Conservation (phyloP, 2,113 vertebrate genomes). For the Anoura caudifer region DNA sequence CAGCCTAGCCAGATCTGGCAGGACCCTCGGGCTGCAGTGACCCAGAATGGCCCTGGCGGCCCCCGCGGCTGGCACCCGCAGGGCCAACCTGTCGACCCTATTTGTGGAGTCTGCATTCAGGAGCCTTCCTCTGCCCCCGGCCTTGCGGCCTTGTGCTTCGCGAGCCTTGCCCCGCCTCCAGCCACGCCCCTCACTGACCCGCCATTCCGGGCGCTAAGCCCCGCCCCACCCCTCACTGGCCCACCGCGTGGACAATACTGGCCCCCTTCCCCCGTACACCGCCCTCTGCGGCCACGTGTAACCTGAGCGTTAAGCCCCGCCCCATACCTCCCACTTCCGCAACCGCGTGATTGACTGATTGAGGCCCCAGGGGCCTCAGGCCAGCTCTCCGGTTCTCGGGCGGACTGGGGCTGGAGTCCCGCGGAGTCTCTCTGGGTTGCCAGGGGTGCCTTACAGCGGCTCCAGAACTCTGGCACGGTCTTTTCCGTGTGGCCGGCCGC, state of each 20-base stretch:
- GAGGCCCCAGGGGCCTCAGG: neutral
- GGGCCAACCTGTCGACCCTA: fast-evolving
- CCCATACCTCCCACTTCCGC: neutral
- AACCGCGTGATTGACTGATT: neutral
- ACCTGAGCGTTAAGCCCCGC: too few species aligned
- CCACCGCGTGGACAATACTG: neutral
- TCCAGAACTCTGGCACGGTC: neutral
- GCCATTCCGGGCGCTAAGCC: neutral
- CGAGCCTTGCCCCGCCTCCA: neutral
- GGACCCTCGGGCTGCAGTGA: neutral
- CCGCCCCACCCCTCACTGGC: neutral
- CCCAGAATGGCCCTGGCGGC: neutral
- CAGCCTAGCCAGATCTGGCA: neutral
- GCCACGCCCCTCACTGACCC: neutral
- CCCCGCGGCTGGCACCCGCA: fast-evolving
- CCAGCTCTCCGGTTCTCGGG: fast-evolving
- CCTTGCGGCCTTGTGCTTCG: too few species aligned
- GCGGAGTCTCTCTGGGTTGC: neutral
- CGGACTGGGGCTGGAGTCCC: too few species aligned
- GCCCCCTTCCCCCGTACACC: neutral
- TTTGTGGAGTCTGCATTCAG: fast-evolving
- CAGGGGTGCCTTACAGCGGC: neutral
- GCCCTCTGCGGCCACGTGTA: too few species aligned
- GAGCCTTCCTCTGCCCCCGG: too few species aligned
- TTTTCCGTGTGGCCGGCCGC: neutral